Base-by-base conservation (phyloP, 2,888 invertebrate genomes). In the Mesoligia furuncula region DNA sequence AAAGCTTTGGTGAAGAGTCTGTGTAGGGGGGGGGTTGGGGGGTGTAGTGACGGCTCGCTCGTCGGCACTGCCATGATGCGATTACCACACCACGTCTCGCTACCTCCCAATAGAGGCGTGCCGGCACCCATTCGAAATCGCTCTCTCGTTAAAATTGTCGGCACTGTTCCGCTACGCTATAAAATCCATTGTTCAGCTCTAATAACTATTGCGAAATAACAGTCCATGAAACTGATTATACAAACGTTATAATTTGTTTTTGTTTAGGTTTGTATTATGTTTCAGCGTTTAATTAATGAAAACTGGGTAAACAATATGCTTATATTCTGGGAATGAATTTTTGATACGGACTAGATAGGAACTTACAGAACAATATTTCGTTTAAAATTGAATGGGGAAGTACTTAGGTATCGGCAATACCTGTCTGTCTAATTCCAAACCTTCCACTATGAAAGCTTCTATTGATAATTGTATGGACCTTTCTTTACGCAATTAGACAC, bases 51-150 rank as follows among this genome's bases (percentile, higher is more conserved):
- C 79, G 87, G 88, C 83, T 87, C 85, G 88, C 91, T 90, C 88
- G 91, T 90, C 91, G 92, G 85, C 90, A 90, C 91, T 89, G 91
- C 84, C 87, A 87, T 98, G 97, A 98, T 98, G 97, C 97, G 98
- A 98, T 98, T 98, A 98, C 96, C 91, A 93, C 96, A 91, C 96
- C 96, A 97, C 98, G 97, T 97, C 97, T 97, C 97, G 97, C 93
- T 97, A 97, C 96, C 90, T 95, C 95, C 95, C 97, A 97, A 98
- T 97, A 94, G 93, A 92, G 90, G 87, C 93, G 92, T 91, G 90
- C 90, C 89, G 91, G 86, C 90, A 90, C 88, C 94, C 91, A 96
- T 96, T 96, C 93, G 91, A 90, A 93, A 81, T 89, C 95, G 91
- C 93, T 95, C 94, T 95, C 89, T 92, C 93, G 96, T 95, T 96